These are phyloP conservation scores for Nothocercus julius DNA, from an alignment of 2,113 vertebrate species.

Conservation along the genomic window DNA sequence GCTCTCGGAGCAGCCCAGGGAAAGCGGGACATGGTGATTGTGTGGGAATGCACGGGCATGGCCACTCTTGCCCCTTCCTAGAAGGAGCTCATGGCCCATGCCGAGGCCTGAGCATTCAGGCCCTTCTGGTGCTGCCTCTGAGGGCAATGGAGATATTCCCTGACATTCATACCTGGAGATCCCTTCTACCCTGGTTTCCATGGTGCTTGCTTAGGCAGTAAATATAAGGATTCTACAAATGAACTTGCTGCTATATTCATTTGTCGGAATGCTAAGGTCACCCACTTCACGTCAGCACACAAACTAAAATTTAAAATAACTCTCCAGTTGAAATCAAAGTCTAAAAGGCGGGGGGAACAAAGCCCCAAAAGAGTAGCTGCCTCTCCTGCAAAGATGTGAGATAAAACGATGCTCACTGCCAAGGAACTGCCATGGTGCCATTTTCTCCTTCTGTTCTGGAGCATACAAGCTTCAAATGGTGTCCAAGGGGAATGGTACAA, in stretches of 20 bases:
- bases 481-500: fast-evolving
- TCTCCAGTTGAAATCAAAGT: not conserved
- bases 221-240: not conserved
- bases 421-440: not conserved
- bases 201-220: fast-evolving
- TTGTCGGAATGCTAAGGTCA: not conserved
- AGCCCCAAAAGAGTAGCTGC: not conserved
- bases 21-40: not conserved
- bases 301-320: not conserved
- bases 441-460: not conserved
- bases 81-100: not conserved
- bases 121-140: fast-evolving
- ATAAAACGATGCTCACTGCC: not conserved
- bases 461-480: not conserved
- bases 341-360: not conserved
- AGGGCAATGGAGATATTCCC: not conserved
- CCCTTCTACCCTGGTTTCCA: not conserved
- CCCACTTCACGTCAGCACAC: not conserved
- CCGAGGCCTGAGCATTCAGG: not conserved
- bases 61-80: not conserved
- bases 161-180: not conserved
- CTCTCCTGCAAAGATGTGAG: not conserved
- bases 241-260: not conserved
- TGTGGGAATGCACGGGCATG: no score
- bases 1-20: not conserved